Conservation (phyloP, 2,113 vertebrate species). For the Xenopus laevis region DNA sequence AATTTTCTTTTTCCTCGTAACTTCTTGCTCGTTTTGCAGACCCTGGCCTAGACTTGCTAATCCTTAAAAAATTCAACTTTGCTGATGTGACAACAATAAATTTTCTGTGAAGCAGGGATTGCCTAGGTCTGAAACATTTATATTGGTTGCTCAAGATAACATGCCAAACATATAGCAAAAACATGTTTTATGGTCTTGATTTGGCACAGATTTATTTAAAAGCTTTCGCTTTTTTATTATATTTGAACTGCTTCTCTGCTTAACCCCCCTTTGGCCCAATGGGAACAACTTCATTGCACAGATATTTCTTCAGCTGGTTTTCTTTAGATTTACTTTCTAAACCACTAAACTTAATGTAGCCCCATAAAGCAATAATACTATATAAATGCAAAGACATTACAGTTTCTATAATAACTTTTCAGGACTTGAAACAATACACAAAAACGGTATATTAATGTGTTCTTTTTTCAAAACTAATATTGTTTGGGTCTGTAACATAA, state of each 20-base stretch:
- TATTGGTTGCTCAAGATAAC: conserved; percentile 47
- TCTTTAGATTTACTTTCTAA: conserved; percentile 7
- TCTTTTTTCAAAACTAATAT: not conserved
- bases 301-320: conserved; percentile 18
- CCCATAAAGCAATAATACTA: conserved; percentile 6
- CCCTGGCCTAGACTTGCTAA: conserved; percentile 44
- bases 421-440: not conserved
- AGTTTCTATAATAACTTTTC: conserved; percentile 13
- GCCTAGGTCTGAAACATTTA: conserved; percentile 39
- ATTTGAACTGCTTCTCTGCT: conserved; percentile 43
- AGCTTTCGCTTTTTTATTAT: conserved; percentile 43
- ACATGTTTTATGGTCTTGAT: conserved; percentile 49
- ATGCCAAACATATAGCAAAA: conserved; percentile 49
- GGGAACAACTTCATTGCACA: conserved; percentile 6
- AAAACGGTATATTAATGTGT: not conserved
- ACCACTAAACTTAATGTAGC: conserved; percentile 14
- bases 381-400: conserved; percentile 1
- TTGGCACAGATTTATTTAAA: conserved; percentile 53
- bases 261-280: conserved; percentile 5
- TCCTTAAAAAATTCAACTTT: conserved; percentile 41
- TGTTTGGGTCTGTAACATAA: not conserved
- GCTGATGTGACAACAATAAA: conserved; percentile 40
- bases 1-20: conserved; percentile 48
- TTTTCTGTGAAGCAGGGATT: conserved; percentile 44
- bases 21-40: conserved; percentile 21